Conservation (phyloP, 1,140 invertebrate genomes). For the Wasmannia auropunctata region DNA sequence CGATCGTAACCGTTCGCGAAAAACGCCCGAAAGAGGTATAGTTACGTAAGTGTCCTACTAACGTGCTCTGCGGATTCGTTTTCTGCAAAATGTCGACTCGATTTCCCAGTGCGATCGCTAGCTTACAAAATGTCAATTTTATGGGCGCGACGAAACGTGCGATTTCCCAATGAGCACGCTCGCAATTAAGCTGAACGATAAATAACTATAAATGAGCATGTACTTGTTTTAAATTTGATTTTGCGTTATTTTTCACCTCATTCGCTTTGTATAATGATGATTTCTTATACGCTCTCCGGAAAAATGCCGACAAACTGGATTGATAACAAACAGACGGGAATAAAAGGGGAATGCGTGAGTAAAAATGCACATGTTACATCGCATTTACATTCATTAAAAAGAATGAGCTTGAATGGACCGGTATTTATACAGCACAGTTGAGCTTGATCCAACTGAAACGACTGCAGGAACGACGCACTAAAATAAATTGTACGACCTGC, state of each 20-base stretch:
- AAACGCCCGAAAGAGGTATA: slow-evolving; percentile 33
- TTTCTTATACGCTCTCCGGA: not conserved
- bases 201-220: not conserved
- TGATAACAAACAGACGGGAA: slow-evolving; percentile 3
- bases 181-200: not conserved
- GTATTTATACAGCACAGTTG: slow-evolving; percentile 32
- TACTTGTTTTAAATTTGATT: not conserved
- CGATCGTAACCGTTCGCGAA: slow-evolving; percentile 35
- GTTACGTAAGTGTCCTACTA: slow-evolving; percentile 43
- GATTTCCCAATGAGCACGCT: not conserved
- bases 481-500: slow-evolving; percentile 58
- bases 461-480: slow-evolving; percentile 28
- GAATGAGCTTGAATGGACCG: slow-evolving; percentile 25
- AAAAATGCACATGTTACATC: slow-evolving; percentile 43
- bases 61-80: slow-evolving; percentile 21
- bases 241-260: not conserved
- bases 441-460: slow-evolving; percentile 44
- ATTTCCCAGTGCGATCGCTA: not conserved
- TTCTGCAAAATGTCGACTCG: slow-evolving; percentile 1
- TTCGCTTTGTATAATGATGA: not conserved
- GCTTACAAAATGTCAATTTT: not conserved
- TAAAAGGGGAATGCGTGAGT: slow-evolving; percentile 2
- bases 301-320: slow-evolving; percentile 3
- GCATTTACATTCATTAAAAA: slow-evolving; percentile 47
- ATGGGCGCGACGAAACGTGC: too few species aligned